Conservation (phyloP, 1,140 invertebrate genomes). For the Carcinoscorpius rotundicauda region DNA sequence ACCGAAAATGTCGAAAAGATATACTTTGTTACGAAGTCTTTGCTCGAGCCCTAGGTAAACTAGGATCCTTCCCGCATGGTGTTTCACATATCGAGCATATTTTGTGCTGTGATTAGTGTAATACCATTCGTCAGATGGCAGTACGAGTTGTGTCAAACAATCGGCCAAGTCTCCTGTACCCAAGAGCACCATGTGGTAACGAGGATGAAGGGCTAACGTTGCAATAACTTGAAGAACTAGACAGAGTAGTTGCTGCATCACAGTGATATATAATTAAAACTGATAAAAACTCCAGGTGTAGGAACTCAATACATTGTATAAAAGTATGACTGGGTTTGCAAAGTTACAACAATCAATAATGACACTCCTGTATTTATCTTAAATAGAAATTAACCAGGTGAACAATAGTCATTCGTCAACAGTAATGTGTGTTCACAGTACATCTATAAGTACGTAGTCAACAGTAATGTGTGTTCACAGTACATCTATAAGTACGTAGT, state of each 20-base stretch:
- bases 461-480: no score
- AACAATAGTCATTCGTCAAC: no score
- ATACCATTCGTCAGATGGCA: conserved; percentile 61
- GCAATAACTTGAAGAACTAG: conserved; percentile 52
- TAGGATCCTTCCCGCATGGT: conserved; percentile 52
- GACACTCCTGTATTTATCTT: no score
- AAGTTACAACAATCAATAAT: no score
- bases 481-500: no score
- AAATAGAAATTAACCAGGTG: no score
- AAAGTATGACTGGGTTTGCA: no score
- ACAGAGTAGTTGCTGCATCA: conserved; percentile 49
- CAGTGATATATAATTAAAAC: background rate
- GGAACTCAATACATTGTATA: no score
- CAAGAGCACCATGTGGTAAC: conserved; percentile 42
- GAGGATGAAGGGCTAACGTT: conserved; percentile 45
- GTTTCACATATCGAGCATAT: conserved; percentile 55
- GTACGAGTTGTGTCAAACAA: conserved; percentile 49
- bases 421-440: no score
- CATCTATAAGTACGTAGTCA: no score
- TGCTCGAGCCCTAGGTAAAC: conserved; percentile 47
- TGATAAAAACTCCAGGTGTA: no score
- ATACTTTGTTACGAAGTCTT: conserved; percentile 39
- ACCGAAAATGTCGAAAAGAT: conserved; percentile 39
- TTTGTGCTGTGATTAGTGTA: conserved; percentile 60
- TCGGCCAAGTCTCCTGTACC: conserved; percentile 48